phyloP scores from a whole-genome alignment of 2,797 vertebrate genomes.

The Hephaestus fuliginosus region DNA sequence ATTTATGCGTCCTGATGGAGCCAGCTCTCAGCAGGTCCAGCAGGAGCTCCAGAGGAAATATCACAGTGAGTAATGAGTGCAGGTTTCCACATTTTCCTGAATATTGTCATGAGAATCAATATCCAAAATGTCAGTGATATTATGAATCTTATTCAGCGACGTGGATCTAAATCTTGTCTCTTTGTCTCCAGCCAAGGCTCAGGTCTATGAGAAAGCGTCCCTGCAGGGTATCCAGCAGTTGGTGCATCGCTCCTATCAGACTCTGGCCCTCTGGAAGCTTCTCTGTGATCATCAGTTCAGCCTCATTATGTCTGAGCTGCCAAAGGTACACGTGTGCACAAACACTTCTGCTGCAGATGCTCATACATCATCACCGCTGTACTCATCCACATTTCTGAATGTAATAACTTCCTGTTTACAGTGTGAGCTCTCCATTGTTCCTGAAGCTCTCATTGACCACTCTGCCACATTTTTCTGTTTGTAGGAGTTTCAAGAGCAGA shows the following conservation, averaged over 20 bases:
- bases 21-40: slow-evolving; percentile 95
- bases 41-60: slow-evolving; percentile 97
- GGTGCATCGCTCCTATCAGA: slow-evolving; percentile 94
- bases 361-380: not conserved
- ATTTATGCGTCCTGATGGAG: slow-evolving; percentile 93
- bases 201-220: slow-evolving; percentile 93
- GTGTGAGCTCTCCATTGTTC: not conserved
- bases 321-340: slow-evolving; percentile 87
- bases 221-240: slow-evolving; percentile 96
- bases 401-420: not conserved
- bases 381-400: slow-evolving; percentile 10
- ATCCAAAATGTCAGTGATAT: not conserved
- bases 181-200: slow-evolving; percentile 89
- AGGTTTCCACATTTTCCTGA: slow-evolving; percentile 16
- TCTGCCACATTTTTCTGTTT: slow-evolving; percentile 8
- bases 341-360: slow-evolving; percentile 17
- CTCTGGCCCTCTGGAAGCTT: slow-evolving; percentile 95
- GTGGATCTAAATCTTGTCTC: not conserved
- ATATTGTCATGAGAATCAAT: not conserved
- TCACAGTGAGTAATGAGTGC: slow-evolving; percentile 88
- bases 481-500: slow-evolving; percentile 96
- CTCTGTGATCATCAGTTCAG: slow-evolving; percentile 97
- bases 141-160: not conserved
- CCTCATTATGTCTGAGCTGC: slow-evolving; percentile 93
- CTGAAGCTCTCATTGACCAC: not conserved